Evolutionary conservation across 2,888 invertebrate species (phyloP).

Genomic region (Drosophila kambysellisi): DNA sequence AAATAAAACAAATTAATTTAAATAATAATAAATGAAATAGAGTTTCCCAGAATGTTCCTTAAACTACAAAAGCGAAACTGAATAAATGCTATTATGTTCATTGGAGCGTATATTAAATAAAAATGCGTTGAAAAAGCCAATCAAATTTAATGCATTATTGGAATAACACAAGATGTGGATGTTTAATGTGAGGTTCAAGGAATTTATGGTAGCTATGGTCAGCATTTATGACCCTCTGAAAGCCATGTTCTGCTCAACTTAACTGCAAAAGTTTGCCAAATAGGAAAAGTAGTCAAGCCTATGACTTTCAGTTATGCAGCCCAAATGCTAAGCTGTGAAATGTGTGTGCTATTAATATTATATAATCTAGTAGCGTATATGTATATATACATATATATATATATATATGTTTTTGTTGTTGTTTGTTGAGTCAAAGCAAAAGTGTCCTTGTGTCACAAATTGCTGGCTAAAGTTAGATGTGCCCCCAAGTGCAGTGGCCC

Average conservation of each 20-base stretch:
- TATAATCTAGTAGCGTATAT: neutral
- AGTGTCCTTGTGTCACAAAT: conserved; percentile 51
- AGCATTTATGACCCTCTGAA: neutral
- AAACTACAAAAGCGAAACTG: neutral
- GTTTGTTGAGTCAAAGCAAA: conserved; percentile 15
- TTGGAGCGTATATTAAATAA: neutral
- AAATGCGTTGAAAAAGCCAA: neutral
- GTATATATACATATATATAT: neutral
- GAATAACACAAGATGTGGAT: neutral
- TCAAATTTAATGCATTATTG: neutral
- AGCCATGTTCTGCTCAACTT: neutral
- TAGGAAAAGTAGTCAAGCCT: neutral
- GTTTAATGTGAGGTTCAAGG: neutral
- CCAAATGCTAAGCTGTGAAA: conserved; percentile 6
- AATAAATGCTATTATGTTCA: neutral
- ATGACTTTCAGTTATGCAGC: conserved; percentile 3
- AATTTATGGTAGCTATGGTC: neutral
- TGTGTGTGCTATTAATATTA: conserved; percentile 21
- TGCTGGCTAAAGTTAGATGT: conserved; percentile 40
- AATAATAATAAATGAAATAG: neutral
- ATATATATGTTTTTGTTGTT: neutral
- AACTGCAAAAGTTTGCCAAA: neutral
- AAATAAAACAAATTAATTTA: neutral
- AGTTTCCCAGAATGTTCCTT: neutral
- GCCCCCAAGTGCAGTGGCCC: conserved; percentile 48